Percentiles rank a stretch among this genome's conserved stretches.
These are phyloP conservation scores for Papilio demoleus DNA, from an alignment of 2,888 invertebrate species.

Conservation along the genomic window DNA sequence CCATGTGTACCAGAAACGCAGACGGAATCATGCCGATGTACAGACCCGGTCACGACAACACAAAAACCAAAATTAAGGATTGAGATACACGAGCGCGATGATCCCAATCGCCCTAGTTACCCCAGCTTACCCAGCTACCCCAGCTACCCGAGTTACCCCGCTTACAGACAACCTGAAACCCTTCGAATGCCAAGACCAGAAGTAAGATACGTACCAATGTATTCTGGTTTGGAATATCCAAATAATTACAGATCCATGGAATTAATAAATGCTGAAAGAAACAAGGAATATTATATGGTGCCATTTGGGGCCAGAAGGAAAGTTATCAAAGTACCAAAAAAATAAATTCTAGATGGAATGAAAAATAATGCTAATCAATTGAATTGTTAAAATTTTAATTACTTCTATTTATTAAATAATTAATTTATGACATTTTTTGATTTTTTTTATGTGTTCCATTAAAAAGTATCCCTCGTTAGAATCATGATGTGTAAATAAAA, in stretches of 20 bases:
- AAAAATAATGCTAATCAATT: not conserved
- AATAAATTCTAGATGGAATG: not conserved
- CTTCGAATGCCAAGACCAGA: not conserved
- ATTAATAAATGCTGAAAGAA: not conserved
- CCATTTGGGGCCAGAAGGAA: not conserved
- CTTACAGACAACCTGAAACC: no score
- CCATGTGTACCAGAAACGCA: not conserved
- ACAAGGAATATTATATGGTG: not conserved
- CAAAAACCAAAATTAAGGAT: not conserved
- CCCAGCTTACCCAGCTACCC: not conserved
- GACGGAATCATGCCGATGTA: not conserved
- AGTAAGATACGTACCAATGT: not conserved
- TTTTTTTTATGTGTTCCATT: no score
- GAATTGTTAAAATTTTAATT: not conserved
- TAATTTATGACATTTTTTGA: no score
- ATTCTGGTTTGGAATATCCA: not conserved
- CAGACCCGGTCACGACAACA: not conserved
- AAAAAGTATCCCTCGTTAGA: no score
- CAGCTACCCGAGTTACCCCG: not conserved
- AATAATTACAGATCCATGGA: not conserved
- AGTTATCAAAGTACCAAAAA: not conserved
- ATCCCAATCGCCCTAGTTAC: not conserved
- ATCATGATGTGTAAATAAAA: conserved; percentile 43
- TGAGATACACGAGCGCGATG: not conserved
- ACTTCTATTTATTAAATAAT: no score